These are phyloP conservation scores for Uloborus plumipes DNA, from an alignment of 2,888 invertebrate genomes.

Conservation along the genomic window DNA sequence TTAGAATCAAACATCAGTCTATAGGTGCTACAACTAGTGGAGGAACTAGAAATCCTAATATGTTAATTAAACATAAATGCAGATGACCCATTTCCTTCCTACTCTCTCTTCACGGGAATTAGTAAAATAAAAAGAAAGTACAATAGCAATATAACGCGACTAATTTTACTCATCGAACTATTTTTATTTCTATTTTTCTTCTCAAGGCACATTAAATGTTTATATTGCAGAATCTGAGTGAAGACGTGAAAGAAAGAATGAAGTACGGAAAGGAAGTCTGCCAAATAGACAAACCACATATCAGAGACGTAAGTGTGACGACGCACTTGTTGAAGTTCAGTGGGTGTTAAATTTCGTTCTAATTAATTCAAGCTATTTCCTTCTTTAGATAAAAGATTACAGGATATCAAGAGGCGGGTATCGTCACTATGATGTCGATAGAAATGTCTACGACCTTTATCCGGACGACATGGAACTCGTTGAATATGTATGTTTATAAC, in stretches of 20 bases:
- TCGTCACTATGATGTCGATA: conserved; percentile 13
- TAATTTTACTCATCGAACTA: too few relatives aligned
- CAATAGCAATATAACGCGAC: too few relatives aligned
- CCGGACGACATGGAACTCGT: conserved; percentile 1
- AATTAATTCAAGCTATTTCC: not conserved
- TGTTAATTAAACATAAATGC: too few relatives aligned
- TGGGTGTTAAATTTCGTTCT: not conserved
- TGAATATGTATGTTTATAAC: conserved; percentile 16
- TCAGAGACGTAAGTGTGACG: conserved; percentile 14
- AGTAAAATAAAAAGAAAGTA: too few relatives aligned
- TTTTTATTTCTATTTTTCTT: too few relatives aligned
- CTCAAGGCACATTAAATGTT: not conserved
- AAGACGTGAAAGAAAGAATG: conserved; percentile 3
- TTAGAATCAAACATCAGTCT: too few relatives aligned
- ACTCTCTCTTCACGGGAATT: too few relatives aligned
- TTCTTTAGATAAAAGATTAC: conserved; percentile 22
- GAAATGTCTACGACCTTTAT: conserved; percentile 20
- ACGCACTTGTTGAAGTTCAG: not conserved
- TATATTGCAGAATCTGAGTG: not conserved
- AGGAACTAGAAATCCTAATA: too few relatives aligned
- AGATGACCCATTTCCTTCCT: too few relatives aligned
- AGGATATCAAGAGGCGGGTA: conserved; percentile 28
- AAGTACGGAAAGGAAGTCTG: conserved; percentile 39
- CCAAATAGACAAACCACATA: conserved; percentile 33
- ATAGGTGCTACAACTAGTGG: too few relatives aligned